Evolutionary conservation across 1,140 invertebrate genomes (phyloP), one percentile per base, ranked within the genome.

Genomic region (Tenebrio molitor): DNA sequence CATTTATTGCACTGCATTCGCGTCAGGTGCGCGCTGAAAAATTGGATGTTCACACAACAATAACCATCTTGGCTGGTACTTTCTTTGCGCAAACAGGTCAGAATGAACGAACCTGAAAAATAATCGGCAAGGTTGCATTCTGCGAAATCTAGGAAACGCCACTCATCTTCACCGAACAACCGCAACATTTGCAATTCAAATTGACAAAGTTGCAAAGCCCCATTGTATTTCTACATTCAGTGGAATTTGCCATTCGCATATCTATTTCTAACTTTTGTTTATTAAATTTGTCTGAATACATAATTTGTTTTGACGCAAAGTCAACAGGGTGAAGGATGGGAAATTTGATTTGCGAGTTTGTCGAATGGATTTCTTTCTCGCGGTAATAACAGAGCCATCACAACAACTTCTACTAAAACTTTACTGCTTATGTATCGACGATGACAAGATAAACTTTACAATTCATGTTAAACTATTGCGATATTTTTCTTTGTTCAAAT

Each of bases 201-300:
- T 46, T 6, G 42, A 4, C 42, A 46, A 46, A 19, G 16, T 46
- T 46, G 42, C 42, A 46, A 29, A 12, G 4, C 42, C 5, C 42
- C 12, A 46, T 46, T 46, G 42, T 46, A 46, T 46, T 46, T 46
- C 42, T 4, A 15, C 42, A 19, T 46, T 46, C 42, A 17, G 42
- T 16, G 42, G 42, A 46, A 46, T 19, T 46, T 46, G 42, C 42
- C 17, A 46, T 46, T 46, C 42, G 42, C 42, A 46, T 46, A 46
- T 46, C 42, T 46, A 46, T 46, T 46, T 15, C 42, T 46, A 46
- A 46, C 42, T 46, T 46, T 46, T 46, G 42, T 46, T 46, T 46
- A 46, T 46, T 46, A 46, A 46, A 46, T 46, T 46, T 46, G 42
- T 17, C 14, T 46, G 42, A 46, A 46, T 46, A 15, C 42, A 16